Base-by-base conservation (phyloP, 2,113 vertebrate species). In the Trachemys scripta region DNA sequence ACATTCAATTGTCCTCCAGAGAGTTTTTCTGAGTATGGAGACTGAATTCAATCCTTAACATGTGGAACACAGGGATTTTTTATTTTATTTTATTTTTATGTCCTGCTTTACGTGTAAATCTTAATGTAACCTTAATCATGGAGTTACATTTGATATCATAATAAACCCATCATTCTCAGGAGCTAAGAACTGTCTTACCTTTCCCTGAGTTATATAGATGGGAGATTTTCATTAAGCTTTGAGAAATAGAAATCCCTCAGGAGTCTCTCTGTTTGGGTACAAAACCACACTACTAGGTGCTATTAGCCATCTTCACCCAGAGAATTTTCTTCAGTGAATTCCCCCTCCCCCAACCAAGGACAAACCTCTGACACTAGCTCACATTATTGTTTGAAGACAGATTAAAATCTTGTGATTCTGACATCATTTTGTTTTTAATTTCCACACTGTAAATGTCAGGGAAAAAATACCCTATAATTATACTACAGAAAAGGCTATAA, bases 391-490 rank as follows among this genome's bases (percentile, higher is more conserved):
- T 92, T 95, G 96, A 97, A 97, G 96, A 85, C 84, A 97, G 96
- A 96, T 95, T 93, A 94, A 95, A 97, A 97, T 97, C 85, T 96
- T 4, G 0, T 84, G 85, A 96, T 97, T 98, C 93, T 97, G 97
- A 97, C 95, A 97, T 97, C 22, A 4, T 96, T 98, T 97, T 98
- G 98, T 96, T 97, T 97, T 96, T 95, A 95, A 97, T 97, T 97
- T 97, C 94, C 87, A 93, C 94, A 85, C 95, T 96, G 96, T 87
- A 95, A 98, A 97, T 97, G 96, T 98, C 97, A 97, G 84, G 96
- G 97, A 95, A 98, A 97, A 96, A 97, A 98, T 98, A 98, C 94
- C 95, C 96, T 97, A 97, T 97, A 98, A 98, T 97, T 97, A 96
- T 96, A 95, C 96, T 97, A 96, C 96, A 97, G 97, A 98, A 96